Conservation (phyloP, 2,113 vertebrate species). For the Mormoops blainvillei region DNA sequence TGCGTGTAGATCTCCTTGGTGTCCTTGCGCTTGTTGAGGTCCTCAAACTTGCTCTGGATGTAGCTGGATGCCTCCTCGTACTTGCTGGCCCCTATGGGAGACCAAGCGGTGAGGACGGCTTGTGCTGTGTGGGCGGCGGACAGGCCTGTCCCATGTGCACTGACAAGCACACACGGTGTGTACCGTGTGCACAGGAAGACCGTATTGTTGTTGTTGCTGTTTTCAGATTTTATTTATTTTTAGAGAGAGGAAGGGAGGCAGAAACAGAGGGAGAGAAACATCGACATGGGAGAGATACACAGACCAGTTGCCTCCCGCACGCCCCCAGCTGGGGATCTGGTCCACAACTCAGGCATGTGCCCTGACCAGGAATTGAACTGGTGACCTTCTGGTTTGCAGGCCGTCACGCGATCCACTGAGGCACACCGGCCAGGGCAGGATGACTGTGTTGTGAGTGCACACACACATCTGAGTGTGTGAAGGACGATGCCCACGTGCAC, state of each 20-base stretch:
- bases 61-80: constrained; percentile 96
- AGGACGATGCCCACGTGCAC: background rate
- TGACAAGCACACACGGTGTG: background rate
- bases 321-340: no score
- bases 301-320: no score
- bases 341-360: no score
- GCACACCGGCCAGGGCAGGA: no score
- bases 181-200: background rate
- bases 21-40: constrained; percentile 98
- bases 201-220: background rate
- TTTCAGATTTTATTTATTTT: no score
- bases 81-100: constrained; percentile 89
- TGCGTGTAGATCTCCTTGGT: constrained; percentile 99
- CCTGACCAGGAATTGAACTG: no score
- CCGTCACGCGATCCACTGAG: no score
- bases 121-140: rapidly evolving
- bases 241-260: no score
- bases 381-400: no score
- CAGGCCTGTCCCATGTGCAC: rapidly evolving
- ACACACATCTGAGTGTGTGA: background rate
- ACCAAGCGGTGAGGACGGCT: background rate
- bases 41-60: constrained; percentile 98
- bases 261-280: no score
- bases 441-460: no score
- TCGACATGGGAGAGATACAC: no score